Conservation (phyloP, 2,113 vertebrate species). For the Ciconia maguari region DNA sequence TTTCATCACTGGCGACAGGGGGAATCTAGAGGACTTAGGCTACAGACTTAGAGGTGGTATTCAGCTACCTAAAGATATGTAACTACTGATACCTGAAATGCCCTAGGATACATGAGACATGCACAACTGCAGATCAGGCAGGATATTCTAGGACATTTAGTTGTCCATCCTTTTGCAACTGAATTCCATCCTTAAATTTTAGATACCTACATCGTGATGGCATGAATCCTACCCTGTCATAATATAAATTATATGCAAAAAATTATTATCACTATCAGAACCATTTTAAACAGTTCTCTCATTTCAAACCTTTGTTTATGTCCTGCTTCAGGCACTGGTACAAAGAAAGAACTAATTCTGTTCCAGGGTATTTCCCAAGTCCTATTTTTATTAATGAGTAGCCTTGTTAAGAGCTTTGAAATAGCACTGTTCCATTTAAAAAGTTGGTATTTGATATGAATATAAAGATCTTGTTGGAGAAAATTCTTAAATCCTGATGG, state of each 20-base stretch:
- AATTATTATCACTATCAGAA: not conserved
- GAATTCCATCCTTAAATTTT: not conserved
- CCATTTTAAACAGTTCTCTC: not conserved
- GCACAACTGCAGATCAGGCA: not conserved
- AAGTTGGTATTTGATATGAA: not conserved
- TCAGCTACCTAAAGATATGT: not conserved
- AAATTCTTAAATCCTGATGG: not conserved
- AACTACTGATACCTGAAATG: not conserved
- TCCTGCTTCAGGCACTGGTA: not conserved
- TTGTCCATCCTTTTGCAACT: not conserved
- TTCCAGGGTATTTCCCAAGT: not conserved
- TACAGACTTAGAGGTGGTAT: not conserved
- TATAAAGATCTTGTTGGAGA: not conserved
- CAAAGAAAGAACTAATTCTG: not conserved
- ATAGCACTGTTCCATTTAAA: not conserved
- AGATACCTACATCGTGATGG: not conserved
- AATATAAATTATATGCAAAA: not conserved
- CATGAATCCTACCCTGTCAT: not conserved
- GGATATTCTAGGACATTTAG: not conserved
- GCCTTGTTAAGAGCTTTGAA: not conserved
- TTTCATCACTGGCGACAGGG: not conserved
- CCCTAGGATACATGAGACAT: not conserved
- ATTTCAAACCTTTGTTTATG: not conserved
- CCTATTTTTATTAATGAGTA: not conserved
- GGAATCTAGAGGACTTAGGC: not conserved